Percentiles rank a stretch among this genome's conserved stretches.
Conservation (phyloP, 2,113 vertebrate species). For the Plecotus auritus region DNA sequence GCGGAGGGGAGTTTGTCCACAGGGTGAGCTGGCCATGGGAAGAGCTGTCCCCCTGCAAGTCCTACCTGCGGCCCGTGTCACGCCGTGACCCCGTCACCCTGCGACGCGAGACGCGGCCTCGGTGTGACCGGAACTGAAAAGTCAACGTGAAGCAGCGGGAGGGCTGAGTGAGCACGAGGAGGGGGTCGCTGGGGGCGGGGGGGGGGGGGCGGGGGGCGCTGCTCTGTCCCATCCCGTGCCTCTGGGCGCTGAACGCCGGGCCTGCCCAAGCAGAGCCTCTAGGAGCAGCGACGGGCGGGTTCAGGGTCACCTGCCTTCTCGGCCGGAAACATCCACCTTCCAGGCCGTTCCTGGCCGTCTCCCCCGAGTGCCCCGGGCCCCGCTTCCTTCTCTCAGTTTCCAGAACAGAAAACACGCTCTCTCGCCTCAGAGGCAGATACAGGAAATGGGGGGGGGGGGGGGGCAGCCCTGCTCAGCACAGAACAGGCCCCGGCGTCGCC, state of each 20-base stretch:
- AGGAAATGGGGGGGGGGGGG: background rate
- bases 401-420: fast-evolving
- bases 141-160: too few relatives aligned
- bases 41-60: background rate
- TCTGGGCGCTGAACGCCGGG: too few relatives aligned
- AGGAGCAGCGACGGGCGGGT: too few relatives aligned
- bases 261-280: background rate
- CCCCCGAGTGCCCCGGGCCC: fast-evolving
- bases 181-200: too few relatives aligned
- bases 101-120: too few relatives aligned
- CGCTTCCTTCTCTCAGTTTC: background rate
- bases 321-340: background rate
- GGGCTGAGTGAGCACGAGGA: too few relatives aligned
- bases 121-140: too few relatives aligned
- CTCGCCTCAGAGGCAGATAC: background rate
- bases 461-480: fast-evolving
- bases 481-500: fast-evolving
- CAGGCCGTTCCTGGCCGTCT: fast-evolving
- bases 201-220: too few relatives aligned
- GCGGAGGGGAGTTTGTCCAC: fast-evolving
- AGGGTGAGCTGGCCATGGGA: fast-evolving
- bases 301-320: background rate
- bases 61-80: too few relatives aligned
- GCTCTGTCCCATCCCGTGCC: too few relatives aligned
- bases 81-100: too few relatives aligned